Conservation (phyloP, 2,113 vertebrate genomes). For the Dicerorhinus sumatrensis region DNA sequence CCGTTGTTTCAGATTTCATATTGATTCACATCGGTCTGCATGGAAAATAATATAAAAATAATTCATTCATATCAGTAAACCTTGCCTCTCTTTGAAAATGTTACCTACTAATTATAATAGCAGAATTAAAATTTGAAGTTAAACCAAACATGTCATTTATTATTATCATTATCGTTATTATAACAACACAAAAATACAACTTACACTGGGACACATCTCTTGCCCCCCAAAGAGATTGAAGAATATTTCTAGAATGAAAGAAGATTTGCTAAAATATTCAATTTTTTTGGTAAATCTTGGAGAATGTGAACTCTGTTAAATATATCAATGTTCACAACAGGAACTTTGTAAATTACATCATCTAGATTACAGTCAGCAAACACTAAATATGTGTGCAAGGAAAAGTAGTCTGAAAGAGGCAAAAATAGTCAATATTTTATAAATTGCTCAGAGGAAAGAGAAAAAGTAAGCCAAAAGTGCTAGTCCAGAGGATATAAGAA, state of each 20-base stretch:
- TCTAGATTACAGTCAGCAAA: not conserved
- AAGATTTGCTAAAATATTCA: not conserved
- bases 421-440: not conserved
- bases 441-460: not conserved
- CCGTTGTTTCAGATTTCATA: not conserved
- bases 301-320: not conserved
- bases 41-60: not conserved
- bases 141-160: not conserved
- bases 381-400: not conserved
- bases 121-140: conserved; percentile 23
- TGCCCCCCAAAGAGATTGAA: not conserved
- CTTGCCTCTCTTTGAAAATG: not conserved
- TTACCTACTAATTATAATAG: not conserved
- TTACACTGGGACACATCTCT: not conserved
- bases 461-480: not conserved
- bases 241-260: not conserved
- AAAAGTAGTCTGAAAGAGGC: not conserved
- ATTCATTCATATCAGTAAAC: not conserved
- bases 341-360: not conserved
- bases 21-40: not conserved
- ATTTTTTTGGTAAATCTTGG: not conserved
- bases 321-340: not conserved
- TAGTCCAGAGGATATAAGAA: not conserved
- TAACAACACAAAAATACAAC: not conserved
- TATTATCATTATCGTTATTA: not conserved